These are phyloP conservation scores for Plutomurus gul DNA, from an alignment of 1,140 invertebrate species.

Conservation along the genomic window DNA sequence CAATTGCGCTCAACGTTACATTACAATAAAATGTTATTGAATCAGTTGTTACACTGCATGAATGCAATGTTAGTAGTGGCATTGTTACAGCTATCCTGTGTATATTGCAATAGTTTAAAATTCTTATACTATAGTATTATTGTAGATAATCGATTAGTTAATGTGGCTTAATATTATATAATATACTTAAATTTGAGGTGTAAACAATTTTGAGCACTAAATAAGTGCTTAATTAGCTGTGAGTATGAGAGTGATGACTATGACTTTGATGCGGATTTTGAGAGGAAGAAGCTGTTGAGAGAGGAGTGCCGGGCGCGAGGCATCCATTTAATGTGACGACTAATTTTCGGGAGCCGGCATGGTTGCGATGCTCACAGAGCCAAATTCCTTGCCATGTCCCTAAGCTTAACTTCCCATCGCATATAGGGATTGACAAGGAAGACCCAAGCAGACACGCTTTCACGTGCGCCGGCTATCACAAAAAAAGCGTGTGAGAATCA, in stretches of 20 bases:
- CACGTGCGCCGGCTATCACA: slow-evolving; percentile 88
- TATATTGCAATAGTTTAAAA: slow-evolving; percentile 1
- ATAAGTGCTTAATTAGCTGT: slow-evolving; percentile 46
- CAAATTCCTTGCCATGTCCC: slow-evolving; percentile 98
- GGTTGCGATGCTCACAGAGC: slow-evolving; percentile 96
- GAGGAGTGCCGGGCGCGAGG: slow-evolving; percentile 58
- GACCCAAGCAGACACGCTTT: slow-evolving; percentile 96
- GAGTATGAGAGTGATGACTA: slow-evolving; percentile 39
- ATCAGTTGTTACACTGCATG: not conserved
- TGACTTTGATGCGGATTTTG: slow-evolving; percentile 40
- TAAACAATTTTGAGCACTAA: slow-evolving; percentile 42
- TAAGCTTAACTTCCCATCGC: slow-evolving; percentile 89
- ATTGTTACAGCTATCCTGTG: slow-evolving; percentile 1
- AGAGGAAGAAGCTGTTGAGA: slow-evolving; percentile 51
- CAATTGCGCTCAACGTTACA: slow-evolving; percentile 12
- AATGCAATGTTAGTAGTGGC: not conserved
- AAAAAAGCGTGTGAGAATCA: no score
- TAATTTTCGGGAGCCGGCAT: slow-evolving; percentile 88
- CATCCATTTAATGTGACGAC: slow-evolving; percentile 89
- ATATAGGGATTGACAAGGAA: slow-evolving; percentile 92
- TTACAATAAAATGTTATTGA: not conserved
- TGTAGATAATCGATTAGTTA: slow-evolving; percentile 24
- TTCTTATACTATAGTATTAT: slow-evolving; percentile 1
- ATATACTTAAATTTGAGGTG: slow-evolving; percentile 24
- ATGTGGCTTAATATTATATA: slow-evolving; percentile 15